These are phyloP conservation scores for Acropora yongei DNA, from an alignment of 64 coral and sea anemone species.

Conservation along the genomic window DNA sequence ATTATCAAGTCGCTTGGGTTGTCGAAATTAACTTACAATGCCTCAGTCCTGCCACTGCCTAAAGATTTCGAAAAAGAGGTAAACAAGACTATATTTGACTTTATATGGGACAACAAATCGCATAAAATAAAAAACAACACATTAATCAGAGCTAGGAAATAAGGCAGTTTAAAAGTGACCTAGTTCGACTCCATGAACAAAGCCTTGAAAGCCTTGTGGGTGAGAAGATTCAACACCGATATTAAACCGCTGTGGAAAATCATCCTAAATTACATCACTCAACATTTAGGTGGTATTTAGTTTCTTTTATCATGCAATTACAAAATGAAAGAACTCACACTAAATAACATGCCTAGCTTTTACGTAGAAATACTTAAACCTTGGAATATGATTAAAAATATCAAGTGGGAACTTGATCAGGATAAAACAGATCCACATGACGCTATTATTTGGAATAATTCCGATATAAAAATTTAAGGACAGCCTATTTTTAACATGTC, in stretches of 20 bases:
- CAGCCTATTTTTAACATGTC: constrained; percentile 7
- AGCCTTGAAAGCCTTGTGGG: constrained; percentile 33
- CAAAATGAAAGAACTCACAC: not conserved
- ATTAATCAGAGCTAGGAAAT: not conserved
- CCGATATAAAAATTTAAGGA: not conserved
- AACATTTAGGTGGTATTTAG: not conserved
- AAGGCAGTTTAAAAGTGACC: not conserved
- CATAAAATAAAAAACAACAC: not conserved
- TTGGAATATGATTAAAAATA: constrained; percentile 19
- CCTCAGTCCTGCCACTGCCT: constrained; percentile 17
- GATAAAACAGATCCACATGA: not conserved
- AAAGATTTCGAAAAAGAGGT: not conserved
- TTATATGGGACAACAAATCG: constrained; percentile 37
- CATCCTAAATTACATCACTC: not conserved
- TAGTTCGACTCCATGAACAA: constrained; percentile 31
- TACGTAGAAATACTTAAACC: not conserved
- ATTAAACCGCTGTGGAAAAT: not conserved
- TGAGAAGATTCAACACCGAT: constrained; percentile 4
- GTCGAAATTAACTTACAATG: constrained; percentile 20
- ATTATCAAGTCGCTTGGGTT: constrained; percentile 28
- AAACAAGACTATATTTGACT: not conserved
- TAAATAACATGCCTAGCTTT: not conserved
- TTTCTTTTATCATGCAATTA: not conserved
- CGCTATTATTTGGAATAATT: constrained; percentile 20
- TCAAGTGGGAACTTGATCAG: not conserved